Percentiles rank a stretch among this genome's conserved stretches.
Evolutionary conservation across 2,113 vertebrate genomes (phyloP).

Genomic region (Oriolus oriolus): DNA sequence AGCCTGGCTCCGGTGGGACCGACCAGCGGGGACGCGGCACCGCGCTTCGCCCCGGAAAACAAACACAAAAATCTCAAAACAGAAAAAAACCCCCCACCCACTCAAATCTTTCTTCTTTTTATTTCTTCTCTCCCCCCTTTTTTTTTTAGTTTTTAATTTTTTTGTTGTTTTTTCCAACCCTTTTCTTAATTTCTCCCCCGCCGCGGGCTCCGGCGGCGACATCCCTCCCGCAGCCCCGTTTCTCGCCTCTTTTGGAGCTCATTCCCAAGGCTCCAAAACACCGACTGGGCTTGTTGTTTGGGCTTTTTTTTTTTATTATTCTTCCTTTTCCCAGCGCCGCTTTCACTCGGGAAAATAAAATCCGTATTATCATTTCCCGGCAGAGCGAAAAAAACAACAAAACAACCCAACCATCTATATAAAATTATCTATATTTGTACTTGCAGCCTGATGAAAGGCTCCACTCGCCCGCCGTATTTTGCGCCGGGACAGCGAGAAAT

Average conservation of each 20-base stretch:
- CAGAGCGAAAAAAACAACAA: not conserved
- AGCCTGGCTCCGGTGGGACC: not conserved
- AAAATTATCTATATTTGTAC: not conserved
- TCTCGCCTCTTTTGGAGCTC: not conserved
- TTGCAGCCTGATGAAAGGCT: not conserved
- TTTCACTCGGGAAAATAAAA: not conserved
- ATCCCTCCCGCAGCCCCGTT: not conserved
- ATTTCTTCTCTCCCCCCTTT: accelerated
- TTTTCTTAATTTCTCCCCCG: not conserved
- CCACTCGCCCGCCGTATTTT: not conserved
- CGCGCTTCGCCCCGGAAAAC: not conserved
- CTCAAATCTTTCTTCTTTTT: not conserved
- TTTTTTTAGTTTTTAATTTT: not conserved
- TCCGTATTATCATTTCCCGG: not conserved
- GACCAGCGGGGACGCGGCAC: not conserved
- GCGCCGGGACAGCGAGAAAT: not conserved
- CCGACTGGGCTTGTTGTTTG: not conserved
- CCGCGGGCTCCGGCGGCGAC: not conserved
- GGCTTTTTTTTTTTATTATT: not conserved
- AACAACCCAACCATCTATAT: not conserved
- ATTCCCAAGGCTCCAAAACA: not conserved
- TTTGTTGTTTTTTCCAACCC: not conserved
- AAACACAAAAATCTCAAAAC: not conserved
- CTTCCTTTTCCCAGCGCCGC: no score
- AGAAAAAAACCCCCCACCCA: not conserved